Evolutionary conservation across 2,113 vertebrate genomes (phyloP).

Genomic region (Lynx canadensis): DNA sequence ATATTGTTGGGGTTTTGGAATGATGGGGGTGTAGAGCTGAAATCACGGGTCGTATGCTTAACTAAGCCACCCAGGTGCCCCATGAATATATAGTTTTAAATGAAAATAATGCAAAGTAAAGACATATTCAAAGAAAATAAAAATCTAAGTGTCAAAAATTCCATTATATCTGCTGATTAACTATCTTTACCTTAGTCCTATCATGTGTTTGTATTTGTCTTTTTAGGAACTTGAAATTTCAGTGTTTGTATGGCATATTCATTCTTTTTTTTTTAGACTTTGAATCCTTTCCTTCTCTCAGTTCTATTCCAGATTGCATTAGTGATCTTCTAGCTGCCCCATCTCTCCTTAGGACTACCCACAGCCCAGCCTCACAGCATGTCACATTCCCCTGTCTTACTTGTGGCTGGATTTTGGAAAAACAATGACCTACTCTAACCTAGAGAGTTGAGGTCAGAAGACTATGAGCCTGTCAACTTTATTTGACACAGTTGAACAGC

Average conservation of each 20-base stretch:
- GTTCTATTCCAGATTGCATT: not conserved
- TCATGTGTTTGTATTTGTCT: not conserved
- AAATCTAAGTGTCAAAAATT: not conserved
- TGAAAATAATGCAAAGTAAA: slow-evolving; percentile 1
- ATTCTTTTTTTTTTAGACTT: not conserved
- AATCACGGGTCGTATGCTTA: no score
- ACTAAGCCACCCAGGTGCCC: no score
- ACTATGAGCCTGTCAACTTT: not conserved
- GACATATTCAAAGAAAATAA: not conserved
- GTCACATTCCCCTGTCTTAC: not conserved
- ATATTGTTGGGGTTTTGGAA: not conserved
- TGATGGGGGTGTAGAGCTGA: no score
- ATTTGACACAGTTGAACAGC: not conserved
- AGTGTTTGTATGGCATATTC: not conserved
- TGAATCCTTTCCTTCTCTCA: not conserved
- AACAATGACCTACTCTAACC: not conserved
- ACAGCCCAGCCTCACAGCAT: not conserved
- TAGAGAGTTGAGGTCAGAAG: not conserved
- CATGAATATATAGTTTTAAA: not conserved
- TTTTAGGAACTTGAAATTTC: not conserved
- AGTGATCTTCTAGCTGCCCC: no score
- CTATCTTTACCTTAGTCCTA: not conserved
- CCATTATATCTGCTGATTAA: not conserved
- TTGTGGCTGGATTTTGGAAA: not conserved
- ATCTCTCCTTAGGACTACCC: not conserved